Conservation (phyloP, 2,888 invertebrate species). For the Agrenia bidenticulata region DNA sequence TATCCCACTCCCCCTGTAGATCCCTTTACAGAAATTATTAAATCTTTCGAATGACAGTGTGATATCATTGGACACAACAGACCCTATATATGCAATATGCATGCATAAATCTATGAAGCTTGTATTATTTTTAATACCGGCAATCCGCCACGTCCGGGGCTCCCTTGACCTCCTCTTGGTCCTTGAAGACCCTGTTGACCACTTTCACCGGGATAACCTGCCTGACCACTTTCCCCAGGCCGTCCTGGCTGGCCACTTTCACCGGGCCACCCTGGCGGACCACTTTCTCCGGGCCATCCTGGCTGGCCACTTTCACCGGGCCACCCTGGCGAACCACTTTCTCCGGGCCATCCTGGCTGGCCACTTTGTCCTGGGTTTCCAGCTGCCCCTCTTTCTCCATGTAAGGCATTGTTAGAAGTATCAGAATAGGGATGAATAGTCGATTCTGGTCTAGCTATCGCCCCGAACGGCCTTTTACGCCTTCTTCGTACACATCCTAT, state of each 20-base stretch:
- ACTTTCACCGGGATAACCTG: conserved; percentile 23
- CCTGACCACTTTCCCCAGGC: conserved; percentile 11
- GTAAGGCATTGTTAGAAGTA: neutral
- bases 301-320: conserved; percentile 7
- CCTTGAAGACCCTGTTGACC: conserved; percentile 22
- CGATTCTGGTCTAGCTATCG: conserved; percentile 4
- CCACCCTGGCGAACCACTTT: conserved; percentile 7
- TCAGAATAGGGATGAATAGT: neutral
- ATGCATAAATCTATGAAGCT: too few relatives aligned
- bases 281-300: conserved; percentile 17
- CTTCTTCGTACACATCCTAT: conserved; percentile 37
- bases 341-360: conserved; percentile 7
- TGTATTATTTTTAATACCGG: too few relatives aligned
- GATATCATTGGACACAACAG: too few relatives aligned
- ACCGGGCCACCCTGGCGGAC: neutral
- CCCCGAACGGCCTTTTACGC: conserved; percentile 18
- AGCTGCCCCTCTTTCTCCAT: conserved; percentile 20
- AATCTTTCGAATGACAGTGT: neutral
- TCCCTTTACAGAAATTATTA: conserved; percentile 4
- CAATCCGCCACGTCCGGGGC: conserved; percentile 4
- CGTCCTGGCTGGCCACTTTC: conserved; percentile 22
- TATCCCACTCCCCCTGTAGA: conserved; percentile 16
- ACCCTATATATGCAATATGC: too few relatives aligned
- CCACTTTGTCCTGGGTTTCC: conserved; percentile 6
- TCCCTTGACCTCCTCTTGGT: conserved; percentile 14